Conservation (phyloP, 2,888 invertebrate species). For the Tetanocera ferruginea region DNA sequence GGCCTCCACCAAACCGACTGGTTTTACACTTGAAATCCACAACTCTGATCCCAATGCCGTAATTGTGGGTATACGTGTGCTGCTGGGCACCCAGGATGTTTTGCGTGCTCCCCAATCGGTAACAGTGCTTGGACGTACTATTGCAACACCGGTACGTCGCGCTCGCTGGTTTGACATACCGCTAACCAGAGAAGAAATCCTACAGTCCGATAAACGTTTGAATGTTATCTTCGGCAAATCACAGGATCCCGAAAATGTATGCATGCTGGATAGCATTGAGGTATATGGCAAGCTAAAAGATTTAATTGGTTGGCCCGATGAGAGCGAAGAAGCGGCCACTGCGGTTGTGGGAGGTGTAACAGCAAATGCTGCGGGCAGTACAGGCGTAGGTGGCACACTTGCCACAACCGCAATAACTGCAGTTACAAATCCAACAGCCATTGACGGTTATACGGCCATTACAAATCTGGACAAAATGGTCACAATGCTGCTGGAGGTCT, state of each 20-base stretch:
- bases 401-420: slow-evolving; percentile 32
- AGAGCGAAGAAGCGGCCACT: slow-evolving; percentile 79
- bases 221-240: slow-evolving; percentile 86
- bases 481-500: slow-evolving; percentile 78
- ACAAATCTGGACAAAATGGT: slow-evolving; percentile 74
- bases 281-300: slow-evolving; percentile 97
- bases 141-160: slow-evolving; percentile 80
- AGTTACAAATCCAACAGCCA: slow-evolving; percentile 9
- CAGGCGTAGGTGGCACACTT: slow-evolving; percentile 46
- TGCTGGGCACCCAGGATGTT: slow-evolving; percentile 77
- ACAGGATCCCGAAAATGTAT: slow-evolving; percentile 88
- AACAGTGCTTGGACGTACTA: slow-evolving; percentile 74
- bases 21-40: slow-evolving; percentile 88
- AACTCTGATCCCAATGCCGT: slow-evolving; percentile 91
- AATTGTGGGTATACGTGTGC: slow-evolving; percentile 88
- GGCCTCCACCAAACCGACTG: slow-evolving; percentile 90
- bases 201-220: slow-evolving; percentile 93
- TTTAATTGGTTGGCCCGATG: slow-evolving; percentile 97
- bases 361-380: slow-evolving; percentile 63
- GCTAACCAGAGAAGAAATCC: slow-evolving; percentile 91
- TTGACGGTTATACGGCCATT: slow-evolving; percentile 62
- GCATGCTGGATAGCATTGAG: slow-evolving; percentile 94
- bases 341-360: slow-evolving; percentile 56
- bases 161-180: slow-evolving; percentile 97
- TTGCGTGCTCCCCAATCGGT: slow-evolving; percentile 65